Percentiles rank a stretch among this genome's conserved stretches.
phyloP scores from a whole-genome alignment of 1,140 invertebrate species.

The Neodiprion lecontei region DNA sequence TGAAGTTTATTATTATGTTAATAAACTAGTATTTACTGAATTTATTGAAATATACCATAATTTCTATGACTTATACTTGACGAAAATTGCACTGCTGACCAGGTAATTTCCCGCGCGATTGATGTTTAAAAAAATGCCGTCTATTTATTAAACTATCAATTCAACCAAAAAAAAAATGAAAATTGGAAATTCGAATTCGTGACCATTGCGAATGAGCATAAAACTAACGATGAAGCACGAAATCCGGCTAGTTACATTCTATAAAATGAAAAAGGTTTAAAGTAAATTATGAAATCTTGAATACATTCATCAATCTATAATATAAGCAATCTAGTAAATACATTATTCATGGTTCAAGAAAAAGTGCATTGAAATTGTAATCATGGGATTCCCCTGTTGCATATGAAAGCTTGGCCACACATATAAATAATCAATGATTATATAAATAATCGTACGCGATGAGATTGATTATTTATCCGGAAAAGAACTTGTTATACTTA shows the following conservation, averaged over 20 bases:
- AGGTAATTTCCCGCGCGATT: not conserved
- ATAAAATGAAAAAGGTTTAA: not conserved
- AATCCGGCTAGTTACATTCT: too few relatives aligned
- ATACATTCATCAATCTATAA: not conserved
- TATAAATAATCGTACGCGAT: too few relatives aligned
- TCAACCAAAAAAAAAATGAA: too few relatives aligned
- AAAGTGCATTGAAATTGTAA: not conserved
- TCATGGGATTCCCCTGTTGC: not conserved
- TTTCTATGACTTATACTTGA: not conserved
- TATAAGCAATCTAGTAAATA: too few relatives aligned
- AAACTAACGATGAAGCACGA: too few relatives aligned
- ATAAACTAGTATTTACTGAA: slow-evolving; percentile 27
- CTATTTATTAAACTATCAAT: too few relatives aligned
- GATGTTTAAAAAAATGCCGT: too few relatives aligned
- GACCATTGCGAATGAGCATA: too few relatives aligned
- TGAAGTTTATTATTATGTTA: slow-evolving; percentile 29
- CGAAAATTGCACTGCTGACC: slow-evolving; percentile 10
- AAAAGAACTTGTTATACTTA: slow-evolving; percentile 45
- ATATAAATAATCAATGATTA: too few relatives aligned
- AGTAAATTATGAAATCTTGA: slow-evolving; percentile 9
- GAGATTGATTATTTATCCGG: slow-evolving; percentile 10
- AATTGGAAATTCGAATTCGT: too few relatives aligned
- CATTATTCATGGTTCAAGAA: too few relatives aligned
- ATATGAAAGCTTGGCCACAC: not conserved
- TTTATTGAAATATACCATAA: too few relatives aligned